Evolutionary conservation across 2,113 vertebrate species (phyloP), one percentile per base, ranked within the genome.

Genomic region (Empidonax alnorum): DNA sequence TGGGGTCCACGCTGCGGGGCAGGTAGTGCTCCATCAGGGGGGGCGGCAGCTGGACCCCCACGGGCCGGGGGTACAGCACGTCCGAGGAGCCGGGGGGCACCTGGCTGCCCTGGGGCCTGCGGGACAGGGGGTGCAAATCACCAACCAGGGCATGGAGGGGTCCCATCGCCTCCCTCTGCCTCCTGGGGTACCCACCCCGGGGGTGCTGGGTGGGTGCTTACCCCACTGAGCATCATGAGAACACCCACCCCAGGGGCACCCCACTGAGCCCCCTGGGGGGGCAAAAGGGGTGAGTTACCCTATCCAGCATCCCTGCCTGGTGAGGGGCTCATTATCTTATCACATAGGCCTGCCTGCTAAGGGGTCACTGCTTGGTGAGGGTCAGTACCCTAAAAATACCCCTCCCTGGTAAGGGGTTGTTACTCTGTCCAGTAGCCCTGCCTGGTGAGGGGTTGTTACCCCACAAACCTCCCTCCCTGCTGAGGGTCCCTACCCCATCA

Each of bases 11-110:
- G 67, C 87, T 77, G 42, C 98, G 98, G 30, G 99, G 98, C 91
- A 99, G 97, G 92, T 98, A 99, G 76, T 98, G 98, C 97, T 99
- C 99, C 98, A 99, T 96, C 19, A 99, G 55, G 1, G 98, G 98
- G 0, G 98, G 98, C 9, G 99, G 98, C 93, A 99, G 97, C 42
- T 98, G 98, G 96, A 99, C 84, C 8, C 99, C 97, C 62, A 99
- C 97, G 0, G 98, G 96, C 55, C 98, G 97, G 0, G 98, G 98
- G 97, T 99, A 99, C 96, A 98, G 98, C 95, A 97, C 94, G 0
- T 99, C 98, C 0, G 98, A 94, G 76, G 98, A 94, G 79, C 98
- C 77, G 52, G 98, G 56, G 80, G 98, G 98, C 89, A 98, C 92
- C 96, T 98, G 98, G 86, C 98, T 98, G 56, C 99, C 98, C 58